Base-by-base conservation (phyloP, 2,113 vertebrate species). In the Lamprologus lemairii region DNA sequence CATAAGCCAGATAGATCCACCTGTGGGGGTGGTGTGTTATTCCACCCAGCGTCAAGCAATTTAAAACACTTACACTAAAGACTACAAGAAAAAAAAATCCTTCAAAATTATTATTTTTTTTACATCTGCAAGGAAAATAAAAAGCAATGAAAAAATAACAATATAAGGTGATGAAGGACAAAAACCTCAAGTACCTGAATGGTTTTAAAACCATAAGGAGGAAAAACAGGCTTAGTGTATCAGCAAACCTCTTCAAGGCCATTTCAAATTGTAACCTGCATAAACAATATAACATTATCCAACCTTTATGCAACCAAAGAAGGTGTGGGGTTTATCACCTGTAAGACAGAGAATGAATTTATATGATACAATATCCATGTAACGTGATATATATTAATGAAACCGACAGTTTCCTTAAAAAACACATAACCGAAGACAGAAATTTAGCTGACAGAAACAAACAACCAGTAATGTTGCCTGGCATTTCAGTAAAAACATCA, bases 101-200 rank as follows among this genome's bases (percentile, higher is more conserved):
- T 40, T 37, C 1, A 0, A 40, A 13, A n/a, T n/a, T n/a, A n/a
- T n/a, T n/a, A n/a, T 8, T 26, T 16, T 17, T 60, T 60, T 35
- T 6, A 68, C 35, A 40, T 68, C 4, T 8, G 33, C 60, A 68
- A 40, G 19, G 35, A 40, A 71, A 40, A 23, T 7, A 42, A 42
- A 71, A 23, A 42, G 5, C n/a, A 42, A 71, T 40, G 12, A 71
- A 71, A 71, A 40, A 42, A 33, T 7, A n/a, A 8, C 1, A 0
- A 21, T 21, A 68, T 21, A 3, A 68, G 35, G 0, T 21, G 35
- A 13, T 40, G 11, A 65, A 63, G 8, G 57, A 1, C 0, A 40
- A 68, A 68, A 21, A 21, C 12, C n/a, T 8, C n/a, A 68, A 68
- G 7, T 71, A 71, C 1, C 12, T 42, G 65, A 71, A 71, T 71